Conservation (phyloP, 2,888 invertebrate genomes). For the Lepidochitona cinerea region DNA sequence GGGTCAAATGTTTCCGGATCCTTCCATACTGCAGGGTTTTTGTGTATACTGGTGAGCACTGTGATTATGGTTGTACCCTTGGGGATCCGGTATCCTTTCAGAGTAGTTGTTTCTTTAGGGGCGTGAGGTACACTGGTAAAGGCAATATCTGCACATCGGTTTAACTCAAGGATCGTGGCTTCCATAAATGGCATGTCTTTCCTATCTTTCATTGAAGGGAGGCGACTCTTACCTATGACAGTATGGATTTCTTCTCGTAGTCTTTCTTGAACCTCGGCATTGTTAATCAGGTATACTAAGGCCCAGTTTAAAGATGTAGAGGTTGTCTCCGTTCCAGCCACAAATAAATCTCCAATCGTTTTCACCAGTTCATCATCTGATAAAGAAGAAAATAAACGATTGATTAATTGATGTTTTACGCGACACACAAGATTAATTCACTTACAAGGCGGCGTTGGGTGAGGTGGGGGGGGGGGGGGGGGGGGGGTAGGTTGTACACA, state of each 20-base stretch:
- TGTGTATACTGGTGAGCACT: neutral
- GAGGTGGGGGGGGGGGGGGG: too few relatives aligned
- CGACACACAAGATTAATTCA: too few relatives aligned
- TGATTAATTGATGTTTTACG: too few relatives aligned
- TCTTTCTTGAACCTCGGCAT: conserved; percentile 45
- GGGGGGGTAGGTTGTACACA: too few relatives aligned
- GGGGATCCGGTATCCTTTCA: conserved; percentile 42
- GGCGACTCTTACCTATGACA: conserved; percentile 25
- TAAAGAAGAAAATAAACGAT: neutral
- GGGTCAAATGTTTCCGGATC: neutral
- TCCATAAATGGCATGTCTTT: conserved; percentile 39
- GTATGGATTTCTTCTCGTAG: conserved; percentile 45
- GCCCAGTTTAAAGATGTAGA: conserved; percentile 55
- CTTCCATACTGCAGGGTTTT: neutral
- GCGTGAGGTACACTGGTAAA: conserved; percentile 55
- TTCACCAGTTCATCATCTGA: neutral
- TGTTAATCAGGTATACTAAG: conserved; percentile 49
- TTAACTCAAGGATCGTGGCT: conserved; percentile 36
- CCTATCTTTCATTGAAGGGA: conserved; percentile 37
- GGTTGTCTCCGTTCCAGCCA: conserved; percentile 58
- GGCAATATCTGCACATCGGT: conserved; percentile 45
- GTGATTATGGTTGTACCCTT: conserved; percentile 31
- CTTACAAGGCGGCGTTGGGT: too few relatives aligned
- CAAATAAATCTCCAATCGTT: conserved; percentile 51
- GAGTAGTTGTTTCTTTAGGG: conserved; percentile 41